Conservation (phyloP, 2,113 vertebrate species). For the Indicator maculatus region DNA sequence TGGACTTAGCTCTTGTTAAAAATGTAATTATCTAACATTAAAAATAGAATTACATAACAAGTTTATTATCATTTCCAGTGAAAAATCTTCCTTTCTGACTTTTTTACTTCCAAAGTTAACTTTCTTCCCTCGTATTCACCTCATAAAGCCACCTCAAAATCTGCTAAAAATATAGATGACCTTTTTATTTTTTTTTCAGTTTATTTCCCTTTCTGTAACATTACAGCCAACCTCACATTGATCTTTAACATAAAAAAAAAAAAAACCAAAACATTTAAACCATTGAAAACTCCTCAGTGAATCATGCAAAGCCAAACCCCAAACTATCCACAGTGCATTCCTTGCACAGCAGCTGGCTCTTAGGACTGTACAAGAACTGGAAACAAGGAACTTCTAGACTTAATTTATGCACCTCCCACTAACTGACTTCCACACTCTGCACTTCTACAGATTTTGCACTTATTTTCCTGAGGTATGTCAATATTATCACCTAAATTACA, state of each 20-base stretch:
- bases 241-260: neutral
- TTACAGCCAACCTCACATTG: neutral
- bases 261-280: neutral
- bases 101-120: neutral
- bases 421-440: neutral
- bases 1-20: neutral
- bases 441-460: neutral
- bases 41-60: neutral
- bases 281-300: neutral
- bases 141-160: neutral
- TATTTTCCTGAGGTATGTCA: conserved; percentile 4
- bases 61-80: neutral
- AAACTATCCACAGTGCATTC: neutral
- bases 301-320: neutral
- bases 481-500: conserved; percentile 9
- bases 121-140: neutral
- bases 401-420: neutral
- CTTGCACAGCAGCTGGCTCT: neutral
- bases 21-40: neutral
- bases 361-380: neutral
- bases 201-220: neutral
- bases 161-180: neutral
- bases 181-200: neutral
- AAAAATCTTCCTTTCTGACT: neutral
- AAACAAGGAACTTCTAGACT: neutral